phyloP scores from a whole-genome alignment of 2,888 invertebrate species.

The Andrena marginata region DNA sequence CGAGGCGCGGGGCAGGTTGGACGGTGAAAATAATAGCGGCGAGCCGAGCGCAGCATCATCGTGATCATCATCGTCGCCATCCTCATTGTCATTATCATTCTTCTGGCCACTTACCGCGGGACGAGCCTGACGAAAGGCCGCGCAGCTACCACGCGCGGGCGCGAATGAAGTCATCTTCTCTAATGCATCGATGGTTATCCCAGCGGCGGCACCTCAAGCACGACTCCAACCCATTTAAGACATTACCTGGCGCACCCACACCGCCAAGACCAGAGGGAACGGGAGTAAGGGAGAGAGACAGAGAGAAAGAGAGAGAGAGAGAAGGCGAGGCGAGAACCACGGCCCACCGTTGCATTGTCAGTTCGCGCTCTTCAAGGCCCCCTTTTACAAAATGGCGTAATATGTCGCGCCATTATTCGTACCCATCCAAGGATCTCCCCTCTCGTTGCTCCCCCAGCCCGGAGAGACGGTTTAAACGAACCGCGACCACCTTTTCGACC shows the following conservation, averaged over 20 bases:
- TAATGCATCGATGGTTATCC: conserved; percentile 81
- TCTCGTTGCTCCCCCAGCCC: conserved; percentile 38
- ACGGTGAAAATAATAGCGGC: conserved; percentile 58
- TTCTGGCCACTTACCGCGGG: conserved; percentile 54
- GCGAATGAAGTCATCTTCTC: conserved; percentile 81
- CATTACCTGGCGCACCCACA: conserved; percentile 70
- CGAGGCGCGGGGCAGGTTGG: conserved; percentile 44
- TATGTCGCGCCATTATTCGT: conserved; percentile 73
- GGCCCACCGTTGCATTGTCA: conserved; percentile 64
- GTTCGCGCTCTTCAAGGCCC: conserved; percentile 68
- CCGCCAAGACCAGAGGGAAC: conserved; percentile 24
- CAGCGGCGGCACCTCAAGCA: conserved; percentile 70
- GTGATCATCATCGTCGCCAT: conserved; percentile 68
- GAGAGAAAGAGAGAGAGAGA: conserved; percentile 12
- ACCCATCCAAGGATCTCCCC: conserved; percentile 53
- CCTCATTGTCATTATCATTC: conserved; percentile 75
- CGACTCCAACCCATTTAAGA: conserved; percentile 75
- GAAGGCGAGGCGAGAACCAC: conserved; percentile 22
- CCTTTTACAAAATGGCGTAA: conserved; percentile 75
- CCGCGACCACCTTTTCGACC: conserved; percentile 39
- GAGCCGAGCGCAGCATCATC: conserved; percentile 27
- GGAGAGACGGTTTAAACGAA: conserved; percentile 43
- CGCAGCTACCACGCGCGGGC: conserved; percentile 55
- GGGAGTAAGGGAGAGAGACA: conserved; percentile 14
- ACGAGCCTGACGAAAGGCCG: conserved; percentile 50